Conservation (phyloP, 2,797 vertebrate species). For the Enteromius anoplus region DNA sequence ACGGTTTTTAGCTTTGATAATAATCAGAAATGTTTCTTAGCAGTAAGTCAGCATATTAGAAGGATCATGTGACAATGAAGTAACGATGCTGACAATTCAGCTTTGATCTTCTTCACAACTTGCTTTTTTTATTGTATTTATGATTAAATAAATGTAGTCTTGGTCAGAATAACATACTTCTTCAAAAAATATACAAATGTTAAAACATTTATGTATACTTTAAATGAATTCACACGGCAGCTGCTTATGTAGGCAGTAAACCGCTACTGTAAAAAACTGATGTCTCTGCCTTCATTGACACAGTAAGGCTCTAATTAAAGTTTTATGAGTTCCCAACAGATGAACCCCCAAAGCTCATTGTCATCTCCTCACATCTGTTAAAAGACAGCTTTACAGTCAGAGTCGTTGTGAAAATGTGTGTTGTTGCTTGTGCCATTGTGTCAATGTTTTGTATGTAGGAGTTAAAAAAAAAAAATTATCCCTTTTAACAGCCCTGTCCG, state of each 20-base stretch:
- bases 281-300: conserved; percentile 13
- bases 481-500: conserved; percentile 9
- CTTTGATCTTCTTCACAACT: not conserved
- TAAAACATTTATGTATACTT: not conserved
- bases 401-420: not conserved
- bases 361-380: conserved; percentile 44
- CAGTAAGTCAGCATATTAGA: not conserved
- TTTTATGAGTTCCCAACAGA: conserved; percentile 47
- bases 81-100: not conserved
- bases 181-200: not conserved
- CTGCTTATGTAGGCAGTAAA: not conserved
- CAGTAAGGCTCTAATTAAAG: conserved; percentile 22
- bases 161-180: not conserved
- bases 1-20: not conserved
- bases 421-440: conserved; percentile 13
- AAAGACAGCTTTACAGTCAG: conserved; percentile 42
- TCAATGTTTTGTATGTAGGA: conserved; percentile 20
- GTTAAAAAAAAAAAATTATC: not conserved
- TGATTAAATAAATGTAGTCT: not conserved
- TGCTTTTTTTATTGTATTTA: not conserved
- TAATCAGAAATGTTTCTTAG: not conserved
- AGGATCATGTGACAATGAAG: not conserved
- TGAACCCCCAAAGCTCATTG: conserved; percentile 22
- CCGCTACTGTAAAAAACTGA: not conserved
- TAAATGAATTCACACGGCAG: not conserved